Evolutionary conservation across 1,140 invertebrate species (phyloP).

Genomic region (Asbolus verrucosus): DNA sequence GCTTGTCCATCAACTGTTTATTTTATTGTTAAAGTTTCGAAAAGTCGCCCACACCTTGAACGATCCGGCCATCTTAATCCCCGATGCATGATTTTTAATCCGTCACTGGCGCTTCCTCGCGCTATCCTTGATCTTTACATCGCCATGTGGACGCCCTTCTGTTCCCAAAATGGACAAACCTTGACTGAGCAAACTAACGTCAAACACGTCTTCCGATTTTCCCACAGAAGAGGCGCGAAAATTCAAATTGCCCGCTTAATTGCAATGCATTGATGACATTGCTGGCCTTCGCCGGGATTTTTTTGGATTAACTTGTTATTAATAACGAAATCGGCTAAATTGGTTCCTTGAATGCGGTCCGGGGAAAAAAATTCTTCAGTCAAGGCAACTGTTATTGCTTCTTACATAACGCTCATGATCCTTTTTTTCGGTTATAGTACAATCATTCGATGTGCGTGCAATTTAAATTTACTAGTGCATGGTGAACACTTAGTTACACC

Average conservation of each 20-base stretch:
- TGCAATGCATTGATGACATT: conserved; percentile 1
- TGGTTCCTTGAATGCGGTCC: conserved; percentile 28
- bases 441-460: conserved; percentile 6
- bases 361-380: conserved; percentile 5
- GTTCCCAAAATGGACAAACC: conserved; percentile 41
- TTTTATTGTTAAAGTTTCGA: conserved; percentile 8
- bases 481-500: conserved; percentile 13
- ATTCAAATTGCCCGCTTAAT: conserved; percentile 9
- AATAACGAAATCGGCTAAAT: conserved; percentile 10
- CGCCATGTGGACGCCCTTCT: conserved; percentile 32
- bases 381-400: conserved; percentile 7
- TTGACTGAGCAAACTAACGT: conserved; percentile 15
- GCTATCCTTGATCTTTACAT: conserved; percentile 43
- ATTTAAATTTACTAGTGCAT: conserved; percentile 7
- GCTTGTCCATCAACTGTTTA: conserved; percentile 15
- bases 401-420: conserved; percentile 8
- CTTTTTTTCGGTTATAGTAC: too few relatives aligned
- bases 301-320: conserved; percentile 9
- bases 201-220: conserved; percentile 28
- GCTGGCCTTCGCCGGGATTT: conserved; percentile 3
- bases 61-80: conserved; percentile 30
- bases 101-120: conserved; percentile 26
- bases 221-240: conserved; percentile 18
- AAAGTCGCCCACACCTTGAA: conserved; percentile 13
- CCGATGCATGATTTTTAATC: conserved; percentile 11